Percentiles rank a stretch among this genome's conserved stretches.
Conservation (phyloP, 2,888 invertebrate species). For the Stenotaenia linearis region DNA sequence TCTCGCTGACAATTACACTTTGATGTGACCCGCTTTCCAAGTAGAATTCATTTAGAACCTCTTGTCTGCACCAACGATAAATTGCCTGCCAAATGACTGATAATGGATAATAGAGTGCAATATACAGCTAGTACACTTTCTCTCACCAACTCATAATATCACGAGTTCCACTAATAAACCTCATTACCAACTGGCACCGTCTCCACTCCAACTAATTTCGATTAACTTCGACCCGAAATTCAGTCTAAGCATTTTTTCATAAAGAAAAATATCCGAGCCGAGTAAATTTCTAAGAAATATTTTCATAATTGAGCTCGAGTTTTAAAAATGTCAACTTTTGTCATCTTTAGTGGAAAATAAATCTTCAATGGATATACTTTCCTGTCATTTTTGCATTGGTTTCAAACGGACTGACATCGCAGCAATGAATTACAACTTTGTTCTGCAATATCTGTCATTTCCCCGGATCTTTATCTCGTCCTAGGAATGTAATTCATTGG, state of each 20-base stretch:
- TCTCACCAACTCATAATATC: not conserved
- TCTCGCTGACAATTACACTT: slow-evolving; percentile 15
- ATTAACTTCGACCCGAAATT: not conserved
- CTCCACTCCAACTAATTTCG: not conserved
- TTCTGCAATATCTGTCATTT: slow-evolving; percentile 11
- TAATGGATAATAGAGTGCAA: slow-evolving; percentile 24
- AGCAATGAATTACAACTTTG: slow-evolving; percentile 21
- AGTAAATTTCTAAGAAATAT: not conserved
- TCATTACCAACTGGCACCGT: not conserved
- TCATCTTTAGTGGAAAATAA: slow-evolving; percentile 1
- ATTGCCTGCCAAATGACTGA: slow-evolving; percentile 21
- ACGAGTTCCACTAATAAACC: not conserved
- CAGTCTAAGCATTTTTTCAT: too few species aligned
- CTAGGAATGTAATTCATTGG: slow-evolving; percentile 5
- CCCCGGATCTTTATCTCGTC: slow-evolving; percentile 2
- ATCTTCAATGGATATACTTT: not conserved
- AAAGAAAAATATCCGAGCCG: too few species aligned
- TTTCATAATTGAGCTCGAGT: not conserved
- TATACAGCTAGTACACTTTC: not conserved
- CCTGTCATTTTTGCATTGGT: not conserved
- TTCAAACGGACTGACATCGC: not conserved
- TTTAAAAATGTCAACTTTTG: not conserved
- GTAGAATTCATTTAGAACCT: slow-evolving; percentile 12
- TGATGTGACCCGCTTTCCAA: slow-evolving; percentile 24
- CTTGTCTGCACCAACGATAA: not conserved